Conservation (phyloP, 2,113 vertebrate species). For the Lethenteron reissneri region DNA sequence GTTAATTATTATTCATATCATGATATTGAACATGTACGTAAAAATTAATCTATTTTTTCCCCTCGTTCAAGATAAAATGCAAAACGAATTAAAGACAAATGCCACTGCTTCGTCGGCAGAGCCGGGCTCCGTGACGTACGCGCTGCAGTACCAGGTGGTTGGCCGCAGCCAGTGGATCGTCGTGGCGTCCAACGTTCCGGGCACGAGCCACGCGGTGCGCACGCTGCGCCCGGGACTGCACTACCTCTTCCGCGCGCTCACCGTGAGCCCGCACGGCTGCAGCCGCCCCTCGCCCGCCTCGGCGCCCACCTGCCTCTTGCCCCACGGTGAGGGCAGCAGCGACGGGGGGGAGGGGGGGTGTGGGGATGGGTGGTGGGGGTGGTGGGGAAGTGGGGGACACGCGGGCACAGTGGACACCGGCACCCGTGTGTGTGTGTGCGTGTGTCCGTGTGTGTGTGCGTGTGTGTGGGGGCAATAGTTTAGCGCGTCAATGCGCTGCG, state of each 20-base stretch:
- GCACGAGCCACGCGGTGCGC: constrained; percentile 36
- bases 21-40: not conserved
- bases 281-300: constrained; percentile 64
- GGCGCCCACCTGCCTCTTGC: constrained; percentile 47
- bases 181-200: constrained; percentile 38
- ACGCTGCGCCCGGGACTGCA: constrained; percentile 50
- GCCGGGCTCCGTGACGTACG: constrained; percentile 49
- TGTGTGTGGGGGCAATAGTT: not conserved
- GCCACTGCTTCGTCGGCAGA: constrained; percentile 27
- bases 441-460: not conserved
- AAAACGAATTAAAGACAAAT: not conserved
- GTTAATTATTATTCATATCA: not conserved
- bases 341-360: not conserved
- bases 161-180: constrained; percentile 72
- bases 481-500: no score
- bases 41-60: not conserved
- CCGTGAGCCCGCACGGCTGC: constrained; percentile 56
- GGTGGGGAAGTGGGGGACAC: not conserved
- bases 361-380: not conserved
- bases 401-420: not conserved
- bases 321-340: constrained; percentile 30
- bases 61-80: not conserved
- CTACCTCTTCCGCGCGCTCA: constrained; percentile 67
- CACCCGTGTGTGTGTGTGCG: not conserved
- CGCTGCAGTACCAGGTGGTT: constrained; percentile 69